Evolutionary conservation across 2,113 vertebrate genomes (phyloP).

Genomic region (Rhinolophus ferrumequinum): DNA sequence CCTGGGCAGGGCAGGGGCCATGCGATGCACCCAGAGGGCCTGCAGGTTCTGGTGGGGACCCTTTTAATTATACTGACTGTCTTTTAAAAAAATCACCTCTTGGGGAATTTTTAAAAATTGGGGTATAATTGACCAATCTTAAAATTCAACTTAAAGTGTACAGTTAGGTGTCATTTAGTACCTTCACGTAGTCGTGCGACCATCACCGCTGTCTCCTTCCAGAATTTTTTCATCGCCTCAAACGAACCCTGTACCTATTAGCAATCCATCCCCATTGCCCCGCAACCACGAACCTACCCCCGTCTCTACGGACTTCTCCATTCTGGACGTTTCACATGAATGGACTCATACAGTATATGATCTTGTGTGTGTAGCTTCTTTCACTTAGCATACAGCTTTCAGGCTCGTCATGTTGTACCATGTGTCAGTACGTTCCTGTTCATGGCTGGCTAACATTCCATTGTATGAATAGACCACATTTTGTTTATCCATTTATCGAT

Average conservation of each 20-base stretch:
- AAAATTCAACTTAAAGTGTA: not conserved
- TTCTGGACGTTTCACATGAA: not conserved
- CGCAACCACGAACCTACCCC: fast-evolving
- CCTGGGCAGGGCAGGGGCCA: too few relatives aligned
- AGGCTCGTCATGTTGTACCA: not conserved
- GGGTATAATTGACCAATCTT: not conserved
- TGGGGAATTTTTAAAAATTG: not conserved
- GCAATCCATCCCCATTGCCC: fast-evolving
- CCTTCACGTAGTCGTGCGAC: fast-evolving
- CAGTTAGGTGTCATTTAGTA: not conserved
- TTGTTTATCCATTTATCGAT: too few relatives aligned
- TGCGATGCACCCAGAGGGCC: too few relatives aligned
- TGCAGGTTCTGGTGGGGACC: too few relatives aligned
- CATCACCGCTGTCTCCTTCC: fast-evolving
- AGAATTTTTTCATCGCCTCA: not conserved
- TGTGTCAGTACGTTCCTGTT: fast-evolving
- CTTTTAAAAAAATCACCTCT: not conserved
- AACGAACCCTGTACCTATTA: fast-evolving
- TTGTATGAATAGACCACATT: not conserved
- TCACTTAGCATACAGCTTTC: not conserved
- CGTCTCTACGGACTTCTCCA: fast-evolving
- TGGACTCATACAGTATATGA: fast-evolving
- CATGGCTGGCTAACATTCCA: not conserved
- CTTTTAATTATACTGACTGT: not conserved
- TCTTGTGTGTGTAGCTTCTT: too few relatives aligned